Percentiles rank a stretch among this genome's conserved stretches.
These are phyloP conservation scores for Phylloscopus trochiloides DNA, from an alignment of 2,113 vertebrate species.

Conservation along the genomic window DNA sequence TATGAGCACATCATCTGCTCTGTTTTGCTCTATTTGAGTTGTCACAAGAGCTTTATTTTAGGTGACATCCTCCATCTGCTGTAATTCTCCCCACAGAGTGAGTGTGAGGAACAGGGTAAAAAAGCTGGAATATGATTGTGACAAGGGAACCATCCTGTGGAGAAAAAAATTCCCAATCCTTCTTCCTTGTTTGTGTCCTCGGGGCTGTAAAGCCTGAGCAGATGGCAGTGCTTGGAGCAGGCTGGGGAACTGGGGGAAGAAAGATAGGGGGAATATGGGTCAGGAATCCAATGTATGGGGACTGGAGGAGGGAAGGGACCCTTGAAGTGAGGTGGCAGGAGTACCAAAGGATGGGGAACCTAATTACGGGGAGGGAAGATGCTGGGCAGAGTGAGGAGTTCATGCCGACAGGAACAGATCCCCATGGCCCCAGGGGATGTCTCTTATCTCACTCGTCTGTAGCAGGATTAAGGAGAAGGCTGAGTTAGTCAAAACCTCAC, in stretches of 20 bases:
- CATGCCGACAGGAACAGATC: neutral
- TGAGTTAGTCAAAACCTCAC: neutral
- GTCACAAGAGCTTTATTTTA: neutral
- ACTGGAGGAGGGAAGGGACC: rapidly evolving
- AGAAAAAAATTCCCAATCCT: neutral
- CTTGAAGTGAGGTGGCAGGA: neutral
- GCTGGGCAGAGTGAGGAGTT: neutral
- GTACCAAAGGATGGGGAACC: neutral
- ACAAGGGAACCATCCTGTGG: neutral
- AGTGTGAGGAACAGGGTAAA: neutral
- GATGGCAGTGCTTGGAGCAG: rapidly evolving
- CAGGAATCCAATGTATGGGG: neutral
- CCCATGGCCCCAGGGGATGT: neutral
- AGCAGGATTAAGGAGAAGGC: neutral
- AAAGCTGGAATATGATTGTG: neutral
- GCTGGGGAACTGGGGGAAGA: neutral
- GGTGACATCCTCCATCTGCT: neutral
- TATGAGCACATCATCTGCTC: neutral
- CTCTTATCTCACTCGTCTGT: neutral
- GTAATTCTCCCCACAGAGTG: neutral
- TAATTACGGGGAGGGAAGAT: rapidly evolving
- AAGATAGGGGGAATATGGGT: neutral
- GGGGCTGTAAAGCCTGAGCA: neutral
- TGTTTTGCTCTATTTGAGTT: neutral
- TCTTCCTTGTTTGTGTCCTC: neutral